Conservation (phyloP, 1,140 invertebrate species). For the Pseudomyrmex concolor region DNA sequence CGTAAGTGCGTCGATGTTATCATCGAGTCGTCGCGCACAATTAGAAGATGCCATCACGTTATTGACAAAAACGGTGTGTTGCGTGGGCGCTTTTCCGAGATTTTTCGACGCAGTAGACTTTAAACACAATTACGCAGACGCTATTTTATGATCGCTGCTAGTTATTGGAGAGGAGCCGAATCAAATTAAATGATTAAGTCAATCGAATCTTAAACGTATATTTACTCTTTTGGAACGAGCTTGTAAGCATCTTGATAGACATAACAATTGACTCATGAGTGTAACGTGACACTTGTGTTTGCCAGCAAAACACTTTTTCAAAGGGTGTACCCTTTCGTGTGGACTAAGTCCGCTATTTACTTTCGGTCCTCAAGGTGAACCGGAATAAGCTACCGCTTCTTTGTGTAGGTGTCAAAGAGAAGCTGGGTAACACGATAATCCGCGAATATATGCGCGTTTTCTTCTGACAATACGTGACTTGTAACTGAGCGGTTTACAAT, state of each 20-base stretch:
- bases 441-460: slow-evolving; percentile 8
- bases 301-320: slow-evolving; percentile 69
- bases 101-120: slow-evolving; percentile 41
- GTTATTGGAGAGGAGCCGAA: neutral
- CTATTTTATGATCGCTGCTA: neutral
- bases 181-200: neutral
- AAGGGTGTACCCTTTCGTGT: slow-evolving; percentile 73
- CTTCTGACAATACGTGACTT: slow-evolving; percentile 45
- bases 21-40: slow-evolving; percentile 38
- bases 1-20: slow-evolving; percentile 34
- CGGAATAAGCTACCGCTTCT: slow-evolving; percentile 70
- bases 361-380: slow-evolving; percentile 80
- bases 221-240: neutral
- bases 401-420: slow-evolving; percentile 76
- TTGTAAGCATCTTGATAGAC: slow-evolving; percentile 1
- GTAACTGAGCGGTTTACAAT: slow-evolving; percentile 10
- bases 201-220: neutral
- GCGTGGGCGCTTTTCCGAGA: slow-evolving; percentile 60
- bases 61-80: slow-evolving; percentile 64
- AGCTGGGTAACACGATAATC: slow-evolving; percentile 67
- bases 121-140: slow-evolving; percentile 16
- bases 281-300: slow-evolving; percentile 56
- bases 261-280: slow-evolving; percentile 14
- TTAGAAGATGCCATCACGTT: slow-evolving; percentile 57
- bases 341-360: slow-evolving; percentile 61